phyloP scores from a whole-genome alignment of 2,888 invertebrate genomes.

The Drosophila koepferae region DNA sequence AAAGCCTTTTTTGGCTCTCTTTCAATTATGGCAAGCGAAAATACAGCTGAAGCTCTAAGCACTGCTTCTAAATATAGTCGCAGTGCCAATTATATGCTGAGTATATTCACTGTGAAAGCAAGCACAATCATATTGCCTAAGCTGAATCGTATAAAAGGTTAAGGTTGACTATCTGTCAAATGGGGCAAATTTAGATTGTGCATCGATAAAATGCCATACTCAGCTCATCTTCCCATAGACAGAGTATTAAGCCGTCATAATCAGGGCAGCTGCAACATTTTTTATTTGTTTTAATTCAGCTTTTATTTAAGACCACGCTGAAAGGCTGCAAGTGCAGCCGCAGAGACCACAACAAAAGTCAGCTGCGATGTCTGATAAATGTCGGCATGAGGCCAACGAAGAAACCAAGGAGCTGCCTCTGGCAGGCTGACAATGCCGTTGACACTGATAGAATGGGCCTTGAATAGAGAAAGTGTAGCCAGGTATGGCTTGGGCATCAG shows the following conservation, averaged over 20 bases:
- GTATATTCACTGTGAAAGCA: not conserved
- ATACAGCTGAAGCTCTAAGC: not conserved
- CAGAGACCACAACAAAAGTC: constrained; percentile 39
- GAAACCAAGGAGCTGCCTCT: constrained; percentile 30
- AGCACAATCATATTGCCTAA: not conserved
- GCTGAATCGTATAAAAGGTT: not conserved
- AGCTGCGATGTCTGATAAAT: constrained; percentile 62
- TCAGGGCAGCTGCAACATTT: too few relatives aligned
- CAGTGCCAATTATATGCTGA: not conserved
- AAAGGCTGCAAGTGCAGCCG: constrained; percentile 46
- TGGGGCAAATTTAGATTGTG: not conserved
- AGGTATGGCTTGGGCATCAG: constrained; percentile 31
- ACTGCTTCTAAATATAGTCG: not conserved
- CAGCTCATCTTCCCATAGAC: not conserved
- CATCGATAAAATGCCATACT: not conserved
- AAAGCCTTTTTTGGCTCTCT: not conserved
- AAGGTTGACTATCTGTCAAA: not conserved
- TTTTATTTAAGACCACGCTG: constrained; percentile 40
- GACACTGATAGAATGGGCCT: constrained; percentile 61
- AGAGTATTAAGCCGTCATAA: not conserved
- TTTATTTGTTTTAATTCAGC: constrained; percentile 37
- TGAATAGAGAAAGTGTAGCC: constrained; percentile 24
- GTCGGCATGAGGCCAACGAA: constrained; percentile 39
- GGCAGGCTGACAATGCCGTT: constrained; percentile 59
- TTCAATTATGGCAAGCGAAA: not conserved